Evolutionary conservation across 2,888 invertebrate species (phyloP).

Genomic region (Phrixothrix hirtus): DNA sequence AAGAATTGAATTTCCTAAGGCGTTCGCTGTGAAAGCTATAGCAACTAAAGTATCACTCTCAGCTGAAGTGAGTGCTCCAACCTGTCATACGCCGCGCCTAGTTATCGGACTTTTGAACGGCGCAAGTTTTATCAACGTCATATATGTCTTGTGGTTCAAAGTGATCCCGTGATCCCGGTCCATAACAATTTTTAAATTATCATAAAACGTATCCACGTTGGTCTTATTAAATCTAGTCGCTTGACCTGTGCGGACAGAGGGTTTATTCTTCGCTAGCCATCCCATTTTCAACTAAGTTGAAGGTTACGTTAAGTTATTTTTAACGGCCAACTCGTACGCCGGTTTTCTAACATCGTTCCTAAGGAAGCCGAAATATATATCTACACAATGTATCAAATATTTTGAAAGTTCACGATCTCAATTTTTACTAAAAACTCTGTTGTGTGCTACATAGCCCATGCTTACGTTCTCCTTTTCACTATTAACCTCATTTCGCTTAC

Average conservation of each 20-base stretch:
- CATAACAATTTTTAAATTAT: too few relatives aligned
- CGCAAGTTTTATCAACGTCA: constrained; percentile 50
- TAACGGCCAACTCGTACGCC: constrained; percentile 1
- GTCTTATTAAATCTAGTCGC: constrained; percentile 32
- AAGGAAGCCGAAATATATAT: constrained; percentile 4
- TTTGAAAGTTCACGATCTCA: not conserved
- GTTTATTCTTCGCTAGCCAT: constrained; percentile 10
- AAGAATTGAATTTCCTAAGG: too few relatives aligned
- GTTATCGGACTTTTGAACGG: constrained; percentile 48
- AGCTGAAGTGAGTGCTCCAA: too few relatives aligned
- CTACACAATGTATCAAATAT: constrained; percentile 3
- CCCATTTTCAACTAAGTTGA: constrained; percentile 1
- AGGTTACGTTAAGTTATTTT: constrained; percentile 8
- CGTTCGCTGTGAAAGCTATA: constrained; percentile 33
- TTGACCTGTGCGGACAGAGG: constrained; percentile 26
- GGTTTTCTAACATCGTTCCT: constrained; percentile 2
- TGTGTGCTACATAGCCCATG: constrained; percentile 11
- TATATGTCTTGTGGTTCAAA: constrained; percentile 45
- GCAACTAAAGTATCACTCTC: constrained; percentile 40
- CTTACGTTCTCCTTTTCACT: not conserved
- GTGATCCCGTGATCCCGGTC: constrained; percentile 35
- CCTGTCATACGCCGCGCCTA: constrained; percentile 45
- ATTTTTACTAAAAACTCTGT: constrained; percentile 1
- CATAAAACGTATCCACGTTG: too few relatives aligned
- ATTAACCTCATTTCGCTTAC: constrained; percentile 3